A percentile compares a stretch with the other conserved stretches of the same genome.
phyloP scores from a whole-genome alignment of 2,888 invertebrate genomes.

The Rhingia campestris region DNA sequence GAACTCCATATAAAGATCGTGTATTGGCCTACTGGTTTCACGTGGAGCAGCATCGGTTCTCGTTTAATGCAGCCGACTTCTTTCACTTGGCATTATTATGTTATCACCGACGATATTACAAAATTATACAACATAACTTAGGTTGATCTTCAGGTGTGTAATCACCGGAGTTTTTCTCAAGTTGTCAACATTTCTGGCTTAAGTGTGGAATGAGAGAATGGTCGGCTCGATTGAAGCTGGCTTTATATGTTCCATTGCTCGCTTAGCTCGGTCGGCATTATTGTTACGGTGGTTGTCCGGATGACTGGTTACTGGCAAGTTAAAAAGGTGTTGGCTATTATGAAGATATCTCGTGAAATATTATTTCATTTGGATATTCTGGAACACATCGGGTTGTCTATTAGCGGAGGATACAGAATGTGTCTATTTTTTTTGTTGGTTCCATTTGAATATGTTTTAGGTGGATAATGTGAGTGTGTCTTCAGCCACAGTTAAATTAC shows the following conservation, averaged over 20 bases:
- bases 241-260: constrained; percentile 61
- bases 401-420: constrained; percentile 50
- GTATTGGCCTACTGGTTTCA: constrained; percentile 72
- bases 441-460: constrained; percentile 34
- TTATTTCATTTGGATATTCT: constrained; percentile 67
- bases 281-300: constrained; percentile 69
- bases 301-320: constrained; percentile 45
- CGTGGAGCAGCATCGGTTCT: constrained; percentile 47
- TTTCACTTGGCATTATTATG: constrained; percentile 73
- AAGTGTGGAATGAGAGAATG: constrained; percentile 76
- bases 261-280: constrained; percentile 59
- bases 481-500: constrained; percentile 22
- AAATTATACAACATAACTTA: constrained; percentile 77
- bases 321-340: constrained; percentile 72
- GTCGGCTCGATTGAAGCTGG: constrained; percentile 67
- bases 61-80: constrained; percentile 72
- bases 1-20: neutral
- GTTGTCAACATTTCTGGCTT: constrained; percentile 82
- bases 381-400: constrained; percentile 61
- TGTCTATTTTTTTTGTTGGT: constrained; percentile 6
- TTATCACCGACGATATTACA: constrained; percentile 74
- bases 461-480: constrained; percentile 37
- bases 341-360: constrained; percentile 72
- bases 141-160: constrained; percentile 81
- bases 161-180: constrained; percentile 80